Evolutionary conservation across 1,140 invertebrate species (phyloP).

Genomic region (Eupeodes corollae): DNA sequence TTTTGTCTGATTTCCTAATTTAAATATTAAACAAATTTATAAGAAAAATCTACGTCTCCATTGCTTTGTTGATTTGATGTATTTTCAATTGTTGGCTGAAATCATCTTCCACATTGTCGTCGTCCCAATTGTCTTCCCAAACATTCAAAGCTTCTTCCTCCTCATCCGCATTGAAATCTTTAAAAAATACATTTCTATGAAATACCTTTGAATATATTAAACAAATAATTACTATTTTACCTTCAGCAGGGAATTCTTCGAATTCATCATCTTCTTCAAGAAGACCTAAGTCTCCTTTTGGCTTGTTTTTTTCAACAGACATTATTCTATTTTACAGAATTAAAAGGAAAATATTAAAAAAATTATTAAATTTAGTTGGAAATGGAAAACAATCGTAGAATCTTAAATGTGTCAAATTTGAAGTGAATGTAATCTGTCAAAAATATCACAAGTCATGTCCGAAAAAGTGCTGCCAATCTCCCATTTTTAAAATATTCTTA

Average conservation of each 20-base stretch:
- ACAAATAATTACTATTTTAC: conserved; percentile 41
- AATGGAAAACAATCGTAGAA: no score
- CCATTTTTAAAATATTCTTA: no score
- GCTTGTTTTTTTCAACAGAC: conserved; percentile 34
- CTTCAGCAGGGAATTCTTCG: conserved; percentile 96
- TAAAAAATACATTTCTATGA: neutral
- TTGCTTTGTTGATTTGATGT: conserved; percentile 30
- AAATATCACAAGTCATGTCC: no score
- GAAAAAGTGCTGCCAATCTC: no score
- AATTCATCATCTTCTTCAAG: conserved; percentile 98
- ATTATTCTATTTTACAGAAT: neutral
- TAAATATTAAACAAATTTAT: no score
- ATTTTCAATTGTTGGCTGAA: conserved; percentile 84
- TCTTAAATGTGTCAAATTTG: no score
- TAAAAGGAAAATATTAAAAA: no score
- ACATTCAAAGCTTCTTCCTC: conserved; percentile 91
- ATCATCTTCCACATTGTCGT: conserved; percentile 96
- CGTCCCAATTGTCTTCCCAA: conserved; percentile 99
- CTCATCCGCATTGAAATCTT: conserved; percentile 50
- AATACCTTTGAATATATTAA: no score
- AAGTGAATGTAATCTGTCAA: no score
- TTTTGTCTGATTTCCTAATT: no score
- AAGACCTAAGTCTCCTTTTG: conserved; percentile 77
- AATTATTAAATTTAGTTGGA: no score
- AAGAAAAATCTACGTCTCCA: conserved; percentile 21